Evolutionary conservation across 2,888 invertebrate species (phyloP).

Genomic region (Onthophagus sagittarius): DNA sequence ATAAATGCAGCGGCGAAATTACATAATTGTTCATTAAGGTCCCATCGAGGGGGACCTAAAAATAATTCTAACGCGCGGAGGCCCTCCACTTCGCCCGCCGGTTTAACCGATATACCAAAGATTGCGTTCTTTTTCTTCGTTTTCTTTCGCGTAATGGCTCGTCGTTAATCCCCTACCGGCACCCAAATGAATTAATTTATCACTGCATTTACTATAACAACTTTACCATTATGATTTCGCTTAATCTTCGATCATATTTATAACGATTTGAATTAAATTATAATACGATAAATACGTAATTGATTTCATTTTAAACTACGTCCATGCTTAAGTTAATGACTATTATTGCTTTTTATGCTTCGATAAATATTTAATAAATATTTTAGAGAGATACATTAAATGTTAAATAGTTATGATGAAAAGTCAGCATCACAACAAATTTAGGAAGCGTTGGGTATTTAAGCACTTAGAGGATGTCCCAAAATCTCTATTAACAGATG

Average conservation of each 20-base stretch:
- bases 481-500: too few relatives aligned
- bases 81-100: not conserved
- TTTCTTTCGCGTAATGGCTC: slow-evolving; percentile 3
- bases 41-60: slow-evolving; percentile 23
- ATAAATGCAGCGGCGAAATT: slow-evolving; percentile 45
- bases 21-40: slow-evolving; percentile 35
- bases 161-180: slow-evolving; percentile 4
- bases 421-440: too few relatives aligned
- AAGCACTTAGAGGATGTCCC: too few relatives aligned
- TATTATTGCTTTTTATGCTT: too few relatives aligned
- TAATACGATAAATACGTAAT: too few relatives aligned
- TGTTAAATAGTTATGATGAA: too few relatives aligned
- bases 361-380: too few relatives aligned
- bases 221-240: not conserved
- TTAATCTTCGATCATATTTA: not conserved
- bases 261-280: not conserved
- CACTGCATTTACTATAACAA: not conserved
- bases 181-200: slow-evolving; percentile 1
- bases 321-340: too few relatives aligned
- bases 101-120: slow-evolving; percentile 1
- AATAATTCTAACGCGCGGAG: slow-evolving; percentile 22
- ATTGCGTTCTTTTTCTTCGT: not conserved
- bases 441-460: too few relatives aligned
- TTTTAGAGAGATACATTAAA: too few relatives aligned
- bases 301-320: too few relatives aligned